phyloP scores from a whole-genome alignment of 2,888 invertebrate genomes.

The Thecocarcelia acutangulata region DNA sequence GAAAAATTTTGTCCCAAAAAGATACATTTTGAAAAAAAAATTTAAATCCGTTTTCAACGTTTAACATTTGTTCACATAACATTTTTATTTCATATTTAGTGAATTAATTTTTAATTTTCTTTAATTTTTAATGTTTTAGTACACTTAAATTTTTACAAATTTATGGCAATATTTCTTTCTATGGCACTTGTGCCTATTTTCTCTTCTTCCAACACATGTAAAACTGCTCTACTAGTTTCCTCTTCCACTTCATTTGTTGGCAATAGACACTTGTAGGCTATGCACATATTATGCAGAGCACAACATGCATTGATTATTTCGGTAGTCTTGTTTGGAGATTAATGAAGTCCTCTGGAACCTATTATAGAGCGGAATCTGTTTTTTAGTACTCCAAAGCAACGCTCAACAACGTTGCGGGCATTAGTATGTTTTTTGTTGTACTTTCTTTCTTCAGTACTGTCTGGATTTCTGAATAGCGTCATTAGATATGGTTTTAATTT shows the following conservation, averaged over 20 bases:
- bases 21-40: no score
- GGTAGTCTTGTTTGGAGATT: neutral
- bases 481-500: no score
- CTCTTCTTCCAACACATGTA: slow-evolving; percentile 5
- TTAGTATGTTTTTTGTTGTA: no score
- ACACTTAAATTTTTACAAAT: slow-evolving; percentile 18
- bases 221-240: slow-evolving; percentile 8
- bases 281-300: slow-evolving; percentile 27
- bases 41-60: no score
- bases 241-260: slow-evolving; percentile 28
- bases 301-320: slow-evolving; percentile 18
- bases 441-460: no score
- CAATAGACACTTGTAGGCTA: slow-evolving; percentile 2
- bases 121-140: neutral
- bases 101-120: no score
- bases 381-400: no score
- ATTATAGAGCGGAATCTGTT: slow-evolving; percentile 18
- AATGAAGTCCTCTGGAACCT: slow-evolving; percentile 20
- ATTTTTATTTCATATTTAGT: no score
- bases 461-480: no score
- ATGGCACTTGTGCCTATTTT: slow-evolving; percentile 17
- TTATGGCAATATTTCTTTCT: slow-evolving; percentile 20
- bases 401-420: no score
- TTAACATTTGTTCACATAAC: no score
- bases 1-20: no score